Base-by-base conservation (phyloP, 2,113 vertebrate species). In the Phyllostomus discolor region DNA sequence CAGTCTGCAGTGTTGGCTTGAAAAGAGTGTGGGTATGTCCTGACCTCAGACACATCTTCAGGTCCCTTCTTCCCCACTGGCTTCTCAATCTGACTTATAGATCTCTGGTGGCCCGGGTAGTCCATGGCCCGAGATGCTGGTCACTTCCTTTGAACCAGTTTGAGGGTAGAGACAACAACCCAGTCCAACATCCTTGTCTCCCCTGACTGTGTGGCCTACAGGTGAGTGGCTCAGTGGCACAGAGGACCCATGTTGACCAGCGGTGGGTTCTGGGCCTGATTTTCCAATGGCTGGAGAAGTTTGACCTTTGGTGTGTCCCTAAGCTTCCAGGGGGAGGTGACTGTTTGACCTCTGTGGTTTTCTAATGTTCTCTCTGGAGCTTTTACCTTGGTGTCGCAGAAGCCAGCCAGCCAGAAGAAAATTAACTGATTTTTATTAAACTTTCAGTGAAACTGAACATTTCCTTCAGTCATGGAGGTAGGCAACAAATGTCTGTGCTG, bases 391-490 rank as follows among this genome's bases (percentile, higher is more conserved):
- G 28, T 31, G 41, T 90, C 43, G 62, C n/a, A 35, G 79, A 84
- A 62, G 35, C 64, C 28, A 10, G 52, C 70, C 31, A 52, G 31
- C 73, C 3, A 1, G 84, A 33, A 59, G 46, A 31, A 72, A 52
- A 52, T 78, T 70, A 33, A 33, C 48, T 62, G 33, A 46, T 67
- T 95, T 81, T 76, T 33, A 82, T 19, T n/a, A 12, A 88, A 26
- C 57, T 41, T 83, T 57, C 67, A 17, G 57, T 59, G 59, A 92
- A 88, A 75, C 66, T 1, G 8, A 75, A 64, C 17, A 17, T 83
- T 75, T 69, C 22, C 38, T 82, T 93, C 43, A 10, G 0, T 84
- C 35, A 7, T 33, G 72, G 89, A 78, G 10, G n/a, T 54, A 7
- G 41, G 85, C 59, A 76, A 9, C 84, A 83, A 48, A 41, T 26